Evolutionary conservation across 2,113 vertebrate species (phyloP), one percentile per base, ranked within the genome.

Genomic region (Capra hircus): DNA sequence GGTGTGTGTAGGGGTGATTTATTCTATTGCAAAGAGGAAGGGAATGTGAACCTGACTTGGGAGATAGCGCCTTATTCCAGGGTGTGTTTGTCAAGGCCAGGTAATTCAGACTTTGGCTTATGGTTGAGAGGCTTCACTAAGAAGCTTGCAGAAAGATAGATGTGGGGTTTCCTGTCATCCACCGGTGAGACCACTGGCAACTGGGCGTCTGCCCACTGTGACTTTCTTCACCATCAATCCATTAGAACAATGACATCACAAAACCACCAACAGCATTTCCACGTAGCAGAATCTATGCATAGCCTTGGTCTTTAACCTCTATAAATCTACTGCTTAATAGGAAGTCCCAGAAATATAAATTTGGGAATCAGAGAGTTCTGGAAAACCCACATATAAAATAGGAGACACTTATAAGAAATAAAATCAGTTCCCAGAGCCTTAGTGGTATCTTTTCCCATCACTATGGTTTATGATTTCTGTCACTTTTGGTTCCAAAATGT

Each of bases 291-390:
- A 64, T 94, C 60, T 85, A 86, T 71, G 30, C 85, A 94, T 13
- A 86, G 52, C 53, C 33, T n/a, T n/a, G 27, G 80, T 59, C 50
- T 94, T 23, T 25, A 45, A 95, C 7, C 25, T 90, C 85, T 50
- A 6, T 81, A 88, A 88, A 48, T 85, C 48, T 77, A 27, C 52
- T 23, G 27, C 17, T 90, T 84, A 77, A 23, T 28, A 81, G 48
- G 36, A 92, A 23, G 89, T 86, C 14, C 80, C 67, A 93, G 93
- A 95, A 92, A 71, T 82, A 89, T 9, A 77, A 57, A 88, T 64
- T 5, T 85, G 40, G 50, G 52, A 84, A 57, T 50, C 27, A 43
- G 60, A 43, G 84, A 64, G 25, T 62, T 36, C 53, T 92, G 96
- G 77, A 96, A 97, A 93, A 43, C 16, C 13, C 43, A 88, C 2